Evolutionary conservation across 1,140 invertebrate genomes (phyloP).

Genomic region (Drosophila guanche): DNA sequence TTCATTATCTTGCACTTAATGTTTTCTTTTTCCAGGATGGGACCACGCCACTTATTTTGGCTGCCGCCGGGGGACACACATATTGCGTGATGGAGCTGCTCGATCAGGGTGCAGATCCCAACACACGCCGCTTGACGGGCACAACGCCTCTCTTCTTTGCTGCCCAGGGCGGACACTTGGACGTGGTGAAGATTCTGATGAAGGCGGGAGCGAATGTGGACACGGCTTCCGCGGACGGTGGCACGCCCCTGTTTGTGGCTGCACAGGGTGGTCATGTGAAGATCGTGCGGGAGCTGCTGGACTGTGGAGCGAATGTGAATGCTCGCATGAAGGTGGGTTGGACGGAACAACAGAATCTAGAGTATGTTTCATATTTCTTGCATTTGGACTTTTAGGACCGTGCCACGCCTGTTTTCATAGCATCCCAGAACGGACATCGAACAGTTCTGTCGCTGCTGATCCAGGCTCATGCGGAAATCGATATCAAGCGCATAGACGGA

Average conservation of each 20-base stretch:
- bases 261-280: slow-evolving; percentile 95
- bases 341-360: neutral
- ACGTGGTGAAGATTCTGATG: slow-evolving; percentile 90
- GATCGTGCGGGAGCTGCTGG: slow-evolving; percentile 92
- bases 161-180: slow-evolving; percentile 93
- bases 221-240: slow-evolving; percentile 94
- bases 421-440: slow-evolving; percentile 94
- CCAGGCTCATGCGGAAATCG: slow-evolving; percentile 88
- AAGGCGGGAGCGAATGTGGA: slow-evolving; percentile 91
- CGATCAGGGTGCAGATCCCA: slow-evolving; percentile 94
- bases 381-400: slow-evolving; percentile 88
- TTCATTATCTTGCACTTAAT: slow-evolving; percentile 51
- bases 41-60: slow-evolving; percentile 95
- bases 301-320: slow-evolving; percentile 92
- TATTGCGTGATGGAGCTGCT: slow-evolving; percentile 93
- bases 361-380: neutral
- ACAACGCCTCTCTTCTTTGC: slow-evolving; percentile 96
- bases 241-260: slow-evolving; percentile 95
- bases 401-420: slow-evolving; percentile 94
- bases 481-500: slow-evolving; percentile 90
- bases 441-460: slow-evolving; percentile 89
- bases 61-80: slow-evolving; percentile 94
- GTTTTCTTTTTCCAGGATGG: slow-evolving; percentile 88
- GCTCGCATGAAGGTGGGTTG: slow-evolving; percentile 91
- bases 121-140: slow-evolving; percentile 92